Percentiles rank a stretch among this genome's conserved stretches.
Evolutionary conservation across 2,113 vertebrate species (phyloP).

Genomic region (Mustela nigripes): DNA sequence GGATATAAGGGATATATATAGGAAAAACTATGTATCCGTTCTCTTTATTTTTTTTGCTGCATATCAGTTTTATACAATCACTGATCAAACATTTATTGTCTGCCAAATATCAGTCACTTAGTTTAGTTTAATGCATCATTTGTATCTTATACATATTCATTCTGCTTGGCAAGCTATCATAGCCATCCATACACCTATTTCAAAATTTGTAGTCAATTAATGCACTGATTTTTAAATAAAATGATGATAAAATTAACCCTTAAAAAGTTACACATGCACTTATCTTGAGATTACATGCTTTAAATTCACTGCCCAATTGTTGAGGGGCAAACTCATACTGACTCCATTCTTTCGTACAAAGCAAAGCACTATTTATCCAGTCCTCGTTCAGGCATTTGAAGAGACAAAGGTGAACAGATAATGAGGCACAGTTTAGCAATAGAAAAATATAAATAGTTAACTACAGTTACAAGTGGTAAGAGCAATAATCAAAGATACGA

Average conservation of each 20-base stretch:
- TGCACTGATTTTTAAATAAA: conserved; percentile 38
- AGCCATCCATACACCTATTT: neutral
- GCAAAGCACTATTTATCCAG: neutral
- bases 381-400: neutral
- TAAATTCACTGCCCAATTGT: conserved; percentile 10
- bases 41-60: neutral
- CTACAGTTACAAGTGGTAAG: conserved; percentile 3
- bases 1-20: too few species aligned
- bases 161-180: conserved; percentile 34
- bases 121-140: conserved; percentile 22
- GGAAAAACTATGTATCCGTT: neutral
- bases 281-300: neutral
- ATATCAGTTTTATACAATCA: neutral
- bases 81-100: neutral
- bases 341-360: neutral
- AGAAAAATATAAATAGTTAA: conserved; percentile 33
- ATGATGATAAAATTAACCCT: neutral
- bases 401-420: neutral
- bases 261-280: neutral
- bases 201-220: conserved; percentile 18
- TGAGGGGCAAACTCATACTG: neutral
- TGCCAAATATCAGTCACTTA: neutral
- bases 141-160: neutral
- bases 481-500: conserved; percentile 28
- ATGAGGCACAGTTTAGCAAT: neutral